Percentiles rank a stretch among this genome's conserved stretches.
Evolutionary conservation across 2,888 invertebrate species (phyloP).

Genomic region (Desoria tigrina): DNA sequence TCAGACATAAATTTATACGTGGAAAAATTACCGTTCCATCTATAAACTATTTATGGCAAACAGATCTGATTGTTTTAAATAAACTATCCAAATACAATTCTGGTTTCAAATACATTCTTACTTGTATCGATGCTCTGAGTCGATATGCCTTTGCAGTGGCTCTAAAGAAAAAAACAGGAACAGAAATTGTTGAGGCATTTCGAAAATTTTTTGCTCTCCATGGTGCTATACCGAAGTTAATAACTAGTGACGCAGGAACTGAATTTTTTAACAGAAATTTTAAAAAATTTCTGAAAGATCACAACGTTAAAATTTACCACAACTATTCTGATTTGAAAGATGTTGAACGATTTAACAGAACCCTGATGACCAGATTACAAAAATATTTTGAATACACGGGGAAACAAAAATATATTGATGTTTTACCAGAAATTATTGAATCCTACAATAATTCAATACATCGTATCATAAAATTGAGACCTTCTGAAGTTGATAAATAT

Average conservation of each 20-base stretch:
- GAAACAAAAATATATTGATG: slow-evolving; percentile 23
- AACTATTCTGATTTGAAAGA: slow-evolving; percentile 34
- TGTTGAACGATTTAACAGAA: slow-evolving; percentile 38
- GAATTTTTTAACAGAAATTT: slow-evolving; percentile 25
- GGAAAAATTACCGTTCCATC: background rate
- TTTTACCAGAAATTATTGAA: slow-evolving; percentile 22
- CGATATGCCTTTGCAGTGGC: slow-evolving; percentile 43
- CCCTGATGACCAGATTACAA: slow-evolving; percentile 18
- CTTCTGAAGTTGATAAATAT: slow-evolving; percentile 16
- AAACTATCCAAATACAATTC: slow-evolving; percentile 25
- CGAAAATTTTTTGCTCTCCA: slow-evolving; percentile 22
- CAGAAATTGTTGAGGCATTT: slow-evolving; percentile 28
- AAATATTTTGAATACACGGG: slow-evolving; percentile 18
- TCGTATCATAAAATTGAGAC: slow-evolving; percentile 20
- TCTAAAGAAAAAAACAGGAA: slow-evolving; percentile 32
- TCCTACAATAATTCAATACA: slow-evolving; percentile 27
- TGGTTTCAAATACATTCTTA: slow-evolving; percentile 32
- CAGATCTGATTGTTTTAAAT: slow-evolving; percentile 26
- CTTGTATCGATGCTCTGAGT: slow-evolving; percentile 38
- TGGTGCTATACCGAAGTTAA: slow-evolving; percentile 1
- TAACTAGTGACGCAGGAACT: slow-evolving; percentile 32
- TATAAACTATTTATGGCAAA: slow-evolving; percentile 30
- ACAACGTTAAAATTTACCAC: slow-evolving; percentile 33
- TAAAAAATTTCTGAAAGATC: background rate
- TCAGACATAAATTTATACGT: background rate